Base-by-base conservation (phyloP, 2,113 vertebrate species). In the Pardalotus punctatus region DNA sequence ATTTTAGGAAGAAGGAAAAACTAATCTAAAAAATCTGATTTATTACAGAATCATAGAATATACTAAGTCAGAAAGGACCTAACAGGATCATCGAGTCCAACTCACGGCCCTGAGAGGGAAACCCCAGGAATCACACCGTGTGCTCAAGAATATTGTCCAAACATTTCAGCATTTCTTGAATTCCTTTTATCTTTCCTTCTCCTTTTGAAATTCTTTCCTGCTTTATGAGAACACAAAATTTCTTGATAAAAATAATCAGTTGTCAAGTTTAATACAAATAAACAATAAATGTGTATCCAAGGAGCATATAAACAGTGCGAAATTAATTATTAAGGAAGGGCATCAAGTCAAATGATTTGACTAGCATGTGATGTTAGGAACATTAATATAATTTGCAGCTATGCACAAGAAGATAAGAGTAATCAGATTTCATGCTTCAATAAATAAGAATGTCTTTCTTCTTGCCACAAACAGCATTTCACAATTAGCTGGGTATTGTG, bases 161-260 rank as follows among this genome's bases (percentile, higher is more conserved):
- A 62, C 0, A 0, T 21, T 77, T 69, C 6, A 83, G 56, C 0
- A 0, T 21, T 77, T 69, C 6, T 62, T 42, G 18, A 61, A 61
- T 77, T 48, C 31, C 21, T 90, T 76, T 42, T 36, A 35, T 66
- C 53, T 83, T 77, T 54, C 16, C 22, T 61, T 86, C 43, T 57
- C 14, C 18, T 88, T 86, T 96, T 38, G 58, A 76, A 85, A 47
- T 65, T 76, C 5, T 69, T 86, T 90, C 29, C 38, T 67, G 48
- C 27, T 95, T 70, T 69, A 80, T 45, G 7, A 76, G 48, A 90
- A 78, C 56, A 74, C 5, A 11, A 67, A 13, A 60, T 61, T 70
- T 77, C 33, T 66, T 62, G 4, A 81, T 42, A 87, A 88, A 93
- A 92, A 86, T 50, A 80, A 77, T n/a, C 11, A 24, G 1, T 31